A percentile compares a stretch with the other conserved stretches of the same genome.
Evolutionary conservation across 1,140 invertebrate genomes (phyloP).

Genomic region (Popillia japonica): DNA sequence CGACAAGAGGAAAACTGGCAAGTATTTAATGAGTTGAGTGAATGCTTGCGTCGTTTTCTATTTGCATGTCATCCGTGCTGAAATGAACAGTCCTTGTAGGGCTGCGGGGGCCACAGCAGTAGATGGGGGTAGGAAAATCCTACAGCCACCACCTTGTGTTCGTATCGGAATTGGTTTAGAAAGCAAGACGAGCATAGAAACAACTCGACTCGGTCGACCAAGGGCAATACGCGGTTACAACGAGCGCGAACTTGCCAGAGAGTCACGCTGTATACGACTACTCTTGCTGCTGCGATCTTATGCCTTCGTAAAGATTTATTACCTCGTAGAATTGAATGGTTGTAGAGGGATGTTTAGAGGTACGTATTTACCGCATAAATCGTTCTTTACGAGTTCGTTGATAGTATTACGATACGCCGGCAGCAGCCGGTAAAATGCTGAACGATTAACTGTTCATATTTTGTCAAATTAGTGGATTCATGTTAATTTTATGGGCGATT

Average conservation of each 20-base stretch:
- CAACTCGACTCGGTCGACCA: slow-evolving; percentile 42
- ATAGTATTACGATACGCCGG: slow-evolving; percentile 40
- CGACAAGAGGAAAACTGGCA: slow-evolving; percentile 34
- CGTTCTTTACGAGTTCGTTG: slow-evolving; percentile 53
- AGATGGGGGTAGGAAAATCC: slow-evolving; percentile 43
- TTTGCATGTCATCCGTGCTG: slow-evolving; percentile 55
- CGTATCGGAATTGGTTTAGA: slow-evolving; percentile 5
- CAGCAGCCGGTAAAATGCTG: slow-evolving; percentile 5
- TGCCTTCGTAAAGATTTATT: slow-evolving; percentile 53
- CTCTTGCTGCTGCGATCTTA: slow-evolving; percentile 48
- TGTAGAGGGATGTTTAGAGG: slow-evolving; percentile 55
- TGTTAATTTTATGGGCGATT: slow-evolving; percentile 1
- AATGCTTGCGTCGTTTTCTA: slow-evolving; percentile 54
- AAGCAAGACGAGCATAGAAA: slow-evolving; percentile 40
- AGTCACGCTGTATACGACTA: neutral
- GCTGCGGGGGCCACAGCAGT: slow-evolving; percentile 41
- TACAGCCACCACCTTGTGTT: neutral
- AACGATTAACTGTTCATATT: slow-evolving; percentile 34
- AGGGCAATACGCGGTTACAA: slow-evolving; percentile 38
- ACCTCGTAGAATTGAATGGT: slow-evolving; percentile 52
- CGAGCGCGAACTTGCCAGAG: neutral
- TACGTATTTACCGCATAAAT: slow-evolving; percentile 56
- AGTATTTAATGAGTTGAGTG: slow-evolving; percentile 56
- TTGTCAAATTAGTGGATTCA: slow-evolving; percentile 27
- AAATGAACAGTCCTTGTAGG: slow-evolving; percentile 53